Evolutionary conservation across 2,113 vertebrate genomes (phyloP).

Genomic region (Chitala chitala): DNA sequence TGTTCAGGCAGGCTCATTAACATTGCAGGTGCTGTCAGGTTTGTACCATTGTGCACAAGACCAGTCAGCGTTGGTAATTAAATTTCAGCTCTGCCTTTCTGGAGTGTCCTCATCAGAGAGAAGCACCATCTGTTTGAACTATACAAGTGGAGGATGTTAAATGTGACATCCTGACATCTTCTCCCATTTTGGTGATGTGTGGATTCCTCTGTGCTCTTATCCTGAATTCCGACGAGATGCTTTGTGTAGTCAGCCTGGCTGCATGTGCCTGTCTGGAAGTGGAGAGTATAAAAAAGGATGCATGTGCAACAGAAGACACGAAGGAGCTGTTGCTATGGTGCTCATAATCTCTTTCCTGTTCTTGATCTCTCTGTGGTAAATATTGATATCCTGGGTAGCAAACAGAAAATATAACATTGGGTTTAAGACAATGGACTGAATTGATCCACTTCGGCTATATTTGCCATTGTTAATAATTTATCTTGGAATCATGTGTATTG

Average conservation of each 20-base stretch:
- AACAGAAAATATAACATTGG: background rate
- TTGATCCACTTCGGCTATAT: background rate
- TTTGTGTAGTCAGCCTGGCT: background rate
- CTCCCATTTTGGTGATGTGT: too few relatives aligned
- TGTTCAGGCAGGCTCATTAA: too few relatives aligned
- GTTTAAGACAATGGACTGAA: background rate
- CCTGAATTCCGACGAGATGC: background rate
- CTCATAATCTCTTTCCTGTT: background rate
- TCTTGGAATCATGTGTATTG: background rate
- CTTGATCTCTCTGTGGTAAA: background rate
- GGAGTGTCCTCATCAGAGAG: too few relatives aligned
- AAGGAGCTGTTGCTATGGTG: background rate
- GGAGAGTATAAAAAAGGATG: background rate
- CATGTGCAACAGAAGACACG: background rate
- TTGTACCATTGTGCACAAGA: too few relatives aligned
- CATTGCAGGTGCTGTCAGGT: too few relatives aligned
- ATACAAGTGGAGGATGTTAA: too few relatives aligned
- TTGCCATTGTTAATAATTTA: background rate
- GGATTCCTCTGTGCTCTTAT: background rate
- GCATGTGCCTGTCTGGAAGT: background rate
- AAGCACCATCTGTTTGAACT: too few relatives aligned
- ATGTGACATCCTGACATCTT: too few relatives aligned
- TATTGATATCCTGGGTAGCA: background rate
- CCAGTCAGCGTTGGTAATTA: too few relatives aligned
- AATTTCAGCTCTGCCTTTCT: too few relatives aligned